phyloP scores from a whole-genome alignment of 2,797 vertebrate species.

The Myotis daubentonii region DNA sequence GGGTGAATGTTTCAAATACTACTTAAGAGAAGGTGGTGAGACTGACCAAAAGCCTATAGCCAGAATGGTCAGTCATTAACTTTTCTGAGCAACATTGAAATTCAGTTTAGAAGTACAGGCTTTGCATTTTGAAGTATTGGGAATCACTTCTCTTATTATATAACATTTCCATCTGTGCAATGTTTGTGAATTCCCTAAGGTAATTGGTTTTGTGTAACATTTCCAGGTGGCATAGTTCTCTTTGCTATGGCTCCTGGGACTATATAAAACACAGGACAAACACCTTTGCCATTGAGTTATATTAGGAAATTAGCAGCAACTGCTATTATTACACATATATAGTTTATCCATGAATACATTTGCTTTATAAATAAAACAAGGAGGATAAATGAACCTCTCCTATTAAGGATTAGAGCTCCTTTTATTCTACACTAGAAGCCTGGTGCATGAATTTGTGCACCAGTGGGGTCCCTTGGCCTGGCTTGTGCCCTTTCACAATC shows the following conservation, averaged over 20 bases:
- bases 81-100: background rate
- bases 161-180: conserved; percentile 32
- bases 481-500: too few species aligned
- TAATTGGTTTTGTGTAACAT: conserved; percentile 26
- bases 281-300: background rate
- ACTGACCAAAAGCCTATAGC: background rate
- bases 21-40: background rate
- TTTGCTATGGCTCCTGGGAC: conserved; percentile 18
- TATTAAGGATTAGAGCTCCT: background rate
- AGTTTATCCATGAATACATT: background rate
- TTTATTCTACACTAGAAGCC: background rate
- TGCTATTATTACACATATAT: background rate
- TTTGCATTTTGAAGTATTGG: conserved; percentile 20
- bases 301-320: conserved; percentile 16
- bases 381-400: background rate
- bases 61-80: background rate
- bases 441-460: too few species aligned
- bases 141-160: background rate
- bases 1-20: background rate
- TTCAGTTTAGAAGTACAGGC: background rate
- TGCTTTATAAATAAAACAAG: conserved; percentile 31
- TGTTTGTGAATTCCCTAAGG: conserved; percentile 9
- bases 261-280: conserved; percentile 38
- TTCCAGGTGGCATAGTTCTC: conserved; percentile 32
- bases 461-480: too few species aligned